These are phyloP conservation scores for Pristionchus maxplancki DNA, from an alignment of 2,888 invertebrate species.

Conservation along the genomic window DNA sequence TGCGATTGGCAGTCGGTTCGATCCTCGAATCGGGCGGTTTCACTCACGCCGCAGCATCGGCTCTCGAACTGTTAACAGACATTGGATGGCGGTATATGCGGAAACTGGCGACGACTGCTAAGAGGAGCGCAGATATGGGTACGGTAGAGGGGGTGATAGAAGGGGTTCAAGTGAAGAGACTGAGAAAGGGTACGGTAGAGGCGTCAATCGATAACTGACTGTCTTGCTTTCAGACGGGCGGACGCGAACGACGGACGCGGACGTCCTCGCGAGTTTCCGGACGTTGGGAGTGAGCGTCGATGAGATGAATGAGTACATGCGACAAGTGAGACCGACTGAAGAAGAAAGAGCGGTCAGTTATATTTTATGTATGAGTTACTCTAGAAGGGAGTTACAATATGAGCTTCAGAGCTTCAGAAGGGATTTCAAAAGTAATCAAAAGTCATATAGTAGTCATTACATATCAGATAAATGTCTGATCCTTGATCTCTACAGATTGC, in stretches of 20 bases:
- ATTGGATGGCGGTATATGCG: slow-evolving; percentile 42
- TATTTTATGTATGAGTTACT: too few species aligned
- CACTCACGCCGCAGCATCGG: slow-evolving; percentile 18
- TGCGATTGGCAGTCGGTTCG: slow-evolving; percentile 43
- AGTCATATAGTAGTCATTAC: too few species aligned
- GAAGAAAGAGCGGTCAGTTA: slow-evolving; percentile 15
- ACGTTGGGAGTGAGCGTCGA: slow-evolving; percentile 40
- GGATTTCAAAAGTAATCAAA: too few species aligned
- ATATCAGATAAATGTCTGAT: neutral
- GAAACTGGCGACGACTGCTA: neutral
- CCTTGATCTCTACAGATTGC: slow-evolving; percentile 11
- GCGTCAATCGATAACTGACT: neutral
- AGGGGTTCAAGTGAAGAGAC: neutral
- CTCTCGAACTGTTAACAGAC: slow-evolving; percentile 20
- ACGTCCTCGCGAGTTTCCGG: neutral
- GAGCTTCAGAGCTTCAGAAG: too few species aligned
- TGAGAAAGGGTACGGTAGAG: too few species aligned
- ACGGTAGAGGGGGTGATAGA: neutral
- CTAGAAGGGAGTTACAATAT: too few species aligned
- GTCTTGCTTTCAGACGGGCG: neutral
- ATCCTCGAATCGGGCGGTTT: slow-evolving; percentile 40
- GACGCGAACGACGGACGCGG: slow-evolving; percentile 8
- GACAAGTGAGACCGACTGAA: slow-evolving; percentile 49
- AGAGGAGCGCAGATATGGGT: slow-evolving; percentile 1
- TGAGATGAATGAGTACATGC: slow-evolving; percentile 57